Evolutionary conservation across 2,888 invertebrate genomes (phyloP), one percentile per base, ranked within the genome.

Genomic region (Cantharis rufa): DNA sequence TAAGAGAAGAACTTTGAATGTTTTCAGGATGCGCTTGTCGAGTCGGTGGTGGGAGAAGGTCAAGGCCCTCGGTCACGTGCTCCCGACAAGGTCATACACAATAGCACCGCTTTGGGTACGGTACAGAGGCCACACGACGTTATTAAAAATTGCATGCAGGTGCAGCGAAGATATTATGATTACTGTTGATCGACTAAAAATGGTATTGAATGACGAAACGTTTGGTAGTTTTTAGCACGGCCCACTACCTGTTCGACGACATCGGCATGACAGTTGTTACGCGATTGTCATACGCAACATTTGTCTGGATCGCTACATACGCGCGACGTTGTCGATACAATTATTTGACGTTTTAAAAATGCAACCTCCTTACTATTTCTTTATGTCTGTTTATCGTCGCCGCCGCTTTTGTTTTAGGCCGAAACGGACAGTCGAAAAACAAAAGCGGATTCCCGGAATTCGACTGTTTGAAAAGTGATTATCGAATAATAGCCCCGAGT

Each of bases 21-120:
- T 79, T 78, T 78, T 78, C 75, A 77, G 72, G 81, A 81, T 81
- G 81, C 75, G 80, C 81, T 81, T 81, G 78, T 75, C 62, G 68
- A 63, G 64, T 32, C 80, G 82, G 75, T 80, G 80, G 82, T 80
- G 80, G 82, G 82, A 78, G 84, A 89, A 90, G 90, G 90, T 90
- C 90, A 90, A 90, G 90, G 90, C 90, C 90, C 90, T 89, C 85
- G 86, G 88, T 90, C 90, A 90, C 90, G 90, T 90, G 90, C 87
- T 87, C 87, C 85, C 86, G 88, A 88, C 90, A 90, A 90, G 90
- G 90, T 90, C 90, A 87, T 82, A 83, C 82, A 82, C 84, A 84
- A 84, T 84, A 83, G 83, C 84, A 84, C 74, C 80, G 72, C 66
- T 70, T 70, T 61, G 15, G n/a, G 15, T 15, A 15, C 24, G 18